Evolutionary conservation across 2,888 invertebrate species (phyloP), one percentile per base, ranked within the genome.

Genomic region (Agriotes lineatus): DNA sequence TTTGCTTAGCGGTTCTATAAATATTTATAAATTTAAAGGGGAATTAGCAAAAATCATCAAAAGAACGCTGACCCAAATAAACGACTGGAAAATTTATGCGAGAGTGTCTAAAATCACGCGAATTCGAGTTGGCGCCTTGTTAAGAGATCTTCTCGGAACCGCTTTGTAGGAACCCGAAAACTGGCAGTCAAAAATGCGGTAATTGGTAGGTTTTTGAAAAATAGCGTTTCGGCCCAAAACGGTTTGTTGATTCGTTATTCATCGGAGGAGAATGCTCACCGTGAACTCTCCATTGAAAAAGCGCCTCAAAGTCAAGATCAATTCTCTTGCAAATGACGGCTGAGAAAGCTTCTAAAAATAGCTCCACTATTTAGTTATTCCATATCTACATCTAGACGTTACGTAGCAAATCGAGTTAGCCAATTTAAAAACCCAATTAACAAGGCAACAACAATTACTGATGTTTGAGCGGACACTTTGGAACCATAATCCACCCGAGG

Each of bases 301-400:
- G 58, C 59, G 20, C 54, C 42, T 66, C 58, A 66, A 66, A 59
- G 66, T 59, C 66, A 66, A 66, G 66, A 59, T 59, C 66, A 66
- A 66, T 52, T 65, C 64, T 39, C 52, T 59, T 59, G 56, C 56
- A 54, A 61, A 60, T 45, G 61, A 54, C 48, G 60, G 56, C 37
- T 61, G 42, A 61, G 52, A 48, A 52, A 52, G 61, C 30, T 14
- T 54, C 67, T 61, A 67, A 67, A 67, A 56, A 67, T 67, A 67
- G 61, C 59, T 35, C 35, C 30, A 52, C 64, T 64, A 58, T 64
- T 64, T 63, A 63, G 54, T 19, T 63, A 63, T 63, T 63, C 42
- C 44, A 18, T 45, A 63, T 63, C 54, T 63, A 44, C 61, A 61
- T 56, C 44, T 44, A 63, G 39, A 39, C 48, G 25, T 48, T 48